Percentiles rank a stretch among this genome's conserved stretches.
phyloP scores from a whole-genome alignment of 2,888 invertebrate genomes.

The Drosophila antonietae region DNA sequence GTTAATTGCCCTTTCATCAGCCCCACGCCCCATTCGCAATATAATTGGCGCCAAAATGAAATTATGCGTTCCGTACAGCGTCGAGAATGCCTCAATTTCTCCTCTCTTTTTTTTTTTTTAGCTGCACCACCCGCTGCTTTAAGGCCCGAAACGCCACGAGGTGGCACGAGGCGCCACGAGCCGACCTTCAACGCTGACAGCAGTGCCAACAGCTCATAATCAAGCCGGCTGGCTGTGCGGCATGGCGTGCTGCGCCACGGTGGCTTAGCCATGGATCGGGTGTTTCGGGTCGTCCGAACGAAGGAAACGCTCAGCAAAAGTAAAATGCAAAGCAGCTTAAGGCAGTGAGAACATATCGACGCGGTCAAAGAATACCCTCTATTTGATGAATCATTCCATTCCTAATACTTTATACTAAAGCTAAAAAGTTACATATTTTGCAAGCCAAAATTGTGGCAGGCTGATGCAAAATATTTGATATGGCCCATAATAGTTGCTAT shows the following conservation, averaged over 20 bases:
- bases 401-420: no score
- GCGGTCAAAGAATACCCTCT: slow-evolving; percentile 28
- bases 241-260: slow-evolving; percentile 1
- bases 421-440: no score
- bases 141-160: slow-evolving; percentile 45
- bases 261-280: slow-evolving; percentile 11
- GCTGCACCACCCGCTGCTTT: slow-evolving; percentile 23
- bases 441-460: no score
- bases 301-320: slow-evolving; percentile 55
- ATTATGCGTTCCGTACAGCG: slow-evolving; percentile 54
- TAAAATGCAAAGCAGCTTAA: slow-evolving; percentile 59
- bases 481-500: neutral
- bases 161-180: slow-evolving; percentile 9
- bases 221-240: slow-evolving; percentile 30
- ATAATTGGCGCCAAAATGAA: slow-evolving; percentile 72
- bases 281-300: slow-evolving; percentile 24
- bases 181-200: slow-evolving; percentile 70
- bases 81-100: slow-evolving; percentile 66
- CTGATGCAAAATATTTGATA: no score
- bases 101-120: slow-evolving; percentile 21
- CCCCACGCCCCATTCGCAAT: slow-evolving; percentile 13
- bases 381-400: neutral
- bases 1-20: slow-evolving; percentile 76
- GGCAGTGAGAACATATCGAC: slow-evolving; percentile 16
- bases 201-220: slow-evolving; percentile 57